These are phyloP conservation scores for Anarsia innoxiella DNA, from an alignment of 2,888 invertebrate species.

Conservation along the genomic window DNA sequence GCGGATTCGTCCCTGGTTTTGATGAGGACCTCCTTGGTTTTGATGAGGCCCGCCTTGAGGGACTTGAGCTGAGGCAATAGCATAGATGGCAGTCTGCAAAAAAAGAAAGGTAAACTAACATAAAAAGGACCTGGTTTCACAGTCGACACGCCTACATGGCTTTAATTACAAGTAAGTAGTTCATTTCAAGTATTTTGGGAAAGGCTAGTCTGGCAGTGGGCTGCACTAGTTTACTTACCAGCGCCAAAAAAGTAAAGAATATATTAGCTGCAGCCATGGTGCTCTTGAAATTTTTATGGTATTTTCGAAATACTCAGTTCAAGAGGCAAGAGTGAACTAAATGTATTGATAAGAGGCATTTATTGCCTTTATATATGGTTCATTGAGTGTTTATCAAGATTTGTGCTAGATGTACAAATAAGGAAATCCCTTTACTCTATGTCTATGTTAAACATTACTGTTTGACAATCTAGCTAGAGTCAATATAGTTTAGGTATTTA, in stretches of 20 bases:
- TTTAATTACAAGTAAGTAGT: too few relatives aligned
- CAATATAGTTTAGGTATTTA: slow-evolving; percentile 26
- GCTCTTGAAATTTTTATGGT: too few relatives aligned
- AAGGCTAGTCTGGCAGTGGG: too few relatives aligned
- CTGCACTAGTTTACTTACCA: too few relatives aligned
- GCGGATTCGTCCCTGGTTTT: slow-evolving; percentile 23
- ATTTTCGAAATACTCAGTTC: too few relatives aligned
- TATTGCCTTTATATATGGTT: slow-evolving; percentile 32
- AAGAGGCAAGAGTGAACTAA: too few relatives aligned
- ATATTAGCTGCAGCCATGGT: too few relatives aligned
- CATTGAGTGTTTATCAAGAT: slow-evolving; percentile 27
- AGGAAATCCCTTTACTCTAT: slow-evolving; percentile 27
- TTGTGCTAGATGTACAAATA: slow-evolving; percentile 26
- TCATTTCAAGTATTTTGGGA: too few relatives aligned
- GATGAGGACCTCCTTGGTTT: slow-evolving; percentile 18
- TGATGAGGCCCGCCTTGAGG: slow-evolving; percentile 20
- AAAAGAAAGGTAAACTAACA: too few relatives aligned
- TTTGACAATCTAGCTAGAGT: slow-evolving; percentile 30
- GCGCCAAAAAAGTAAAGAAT: too few relatives aligned
- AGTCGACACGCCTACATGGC: too few relatives aligned
- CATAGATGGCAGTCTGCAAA: slow-evolving; percentile 22
- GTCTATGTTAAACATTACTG: slow-evolving; percentile 17
- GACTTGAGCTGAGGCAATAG: slow-evolving; percentile 18
- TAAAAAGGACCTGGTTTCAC: too few relatives aligned
- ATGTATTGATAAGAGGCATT: not conserved